Evolutionary conservation across 2,888 invertebrate species (phyloP), one percentile per base, ranked within the genome.

Genomic region (Trachelus stipa): DNA sequence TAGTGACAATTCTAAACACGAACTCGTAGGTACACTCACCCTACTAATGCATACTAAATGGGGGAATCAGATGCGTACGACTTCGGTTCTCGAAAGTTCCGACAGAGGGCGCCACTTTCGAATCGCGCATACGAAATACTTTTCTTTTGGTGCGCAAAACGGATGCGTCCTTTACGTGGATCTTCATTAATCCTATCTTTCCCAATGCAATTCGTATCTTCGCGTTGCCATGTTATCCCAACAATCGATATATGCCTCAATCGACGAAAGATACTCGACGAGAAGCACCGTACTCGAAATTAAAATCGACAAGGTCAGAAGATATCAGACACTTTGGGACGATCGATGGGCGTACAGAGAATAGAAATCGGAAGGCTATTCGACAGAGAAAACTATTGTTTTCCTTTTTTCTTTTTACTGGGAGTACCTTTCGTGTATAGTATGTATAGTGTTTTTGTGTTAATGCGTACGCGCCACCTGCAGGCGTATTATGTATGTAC

Each of bases 311-410:
- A 56, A 23, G 9, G 9, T 56, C 56, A 56, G 56, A 56, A 56
- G 9, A 56, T 9, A 56, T 23, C 75, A 73, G 76, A 78, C 79
- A 79, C 79, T 68, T 74, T 77, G 30, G 76, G 76, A 77, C 75
- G 78, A 79, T 80, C 82, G 82, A 86, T 83, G 82, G 84, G n/a
- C 73, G 76, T 77, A 88, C 81, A 81, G 85, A 87, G 84, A 87
- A 87, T 88, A 86, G 83, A 86, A 89, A 87, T 85, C 79, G 84
- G 79, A 85, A 86, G 85, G 83, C 83, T 84, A 80, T 84, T 84
- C 76, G 84, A 86, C 87, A 86, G 88, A 88, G 88, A 86, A 88
- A 87, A 88, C 88, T 88, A 89, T 87, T 85, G 86, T 82, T 84
- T 73, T 77, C 73, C 2, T 73, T 74, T 69, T 40, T 74, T 75